A percentile compares a stretch with the other conserved stretches of the same genome.
phyloP scores from a whole-genome alignment of 2,797 vertebrate species.

The Lateolabrax maculatus region DNA sequence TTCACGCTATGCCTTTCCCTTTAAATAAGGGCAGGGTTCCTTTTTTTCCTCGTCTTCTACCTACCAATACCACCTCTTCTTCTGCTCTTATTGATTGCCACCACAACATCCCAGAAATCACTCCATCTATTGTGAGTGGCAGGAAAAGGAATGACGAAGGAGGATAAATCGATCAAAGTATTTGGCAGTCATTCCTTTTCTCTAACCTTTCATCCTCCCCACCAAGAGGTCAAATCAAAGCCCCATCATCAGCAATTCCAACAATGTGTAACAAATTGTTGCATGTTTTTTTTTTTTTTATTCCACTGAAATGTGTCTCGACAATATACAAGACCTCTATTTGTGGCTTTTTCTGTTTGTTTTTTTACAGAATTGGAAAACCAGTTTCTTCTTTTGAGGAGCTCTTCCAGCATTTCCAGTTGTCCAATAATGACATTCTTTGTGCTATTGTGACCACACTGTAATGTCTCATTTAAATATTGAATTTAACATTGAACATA shows the following conservation, averaged over 20 bases:
- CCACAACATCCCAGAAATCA: constrained; percentile 63
- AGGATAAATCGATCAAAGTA: constrained; percentile 76
- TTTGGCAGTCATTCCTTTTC: constrained; percentile 77
- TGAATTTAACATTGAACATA: not conserved
- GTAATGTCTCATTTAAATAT: not conserved
- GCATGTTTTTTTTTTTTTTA: constrained; percentile 16
- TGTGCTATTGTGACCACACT: not conserved
- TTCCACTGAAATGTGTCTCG: constrained; percentile 29
- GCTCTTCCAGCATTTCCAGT: not conserved
- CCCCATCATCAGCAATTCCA: constrained; percentile 56
- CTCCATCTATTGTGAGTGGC: constrained; percentile 76
- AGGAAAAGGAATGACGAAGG: constrained; percentile 69
- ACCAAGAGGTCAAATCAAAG: constrained; percentile 73
- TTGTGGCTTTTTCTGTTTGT: not conserved
- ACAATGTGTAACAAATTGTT: constrained; percentile 44
- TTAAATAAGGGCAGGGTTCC: constrained; percentile 13
- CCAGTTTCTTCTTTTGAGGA: not conserved
- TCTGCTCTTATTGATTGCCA: constrained; percentile 65
- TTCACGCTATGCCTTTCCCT: not conserved
- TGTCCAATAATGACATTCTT: not conserved
- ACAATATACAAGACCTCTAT: not conserved
- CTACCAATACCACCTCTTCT: constrained; percentile 37
- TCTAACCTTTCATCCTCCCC: constrained; percentile 77
- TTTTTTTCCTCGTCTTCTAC: not conserved
- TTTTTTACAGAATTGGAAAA: not conserved